Evolutionary conservation across 2,113 vertebrate genomes (phyloP).

Genomic region (Gallinago paraguaiae): DNA sequence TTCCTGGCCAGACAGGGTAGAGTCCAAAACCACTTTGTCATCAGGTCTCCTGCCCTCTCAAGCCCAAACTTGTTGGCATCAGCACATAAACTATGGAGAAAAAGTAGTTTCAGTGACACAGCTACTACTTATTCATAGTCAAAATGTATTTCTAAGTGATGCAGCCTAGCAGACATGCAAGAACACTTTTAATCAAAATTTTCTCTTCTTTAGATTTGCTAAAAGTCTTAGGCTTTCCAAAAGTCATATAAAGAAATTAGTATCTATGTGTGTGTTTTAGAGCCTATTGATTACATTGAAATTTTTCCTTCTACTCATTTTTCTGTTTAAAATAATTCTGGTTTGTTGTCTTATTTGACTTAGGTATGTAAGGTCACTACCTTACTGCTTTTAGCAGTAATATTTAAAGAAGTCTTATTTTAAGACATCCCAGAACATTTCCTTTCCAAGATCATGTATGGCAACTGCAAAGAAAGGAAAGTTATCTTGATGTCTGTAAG

Average conservation of each 20-base stretch:
- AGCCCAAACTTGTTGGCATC: constrained; percentile 7
- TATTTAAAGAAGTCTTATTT: background rate
- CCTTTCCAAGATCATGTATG: background rate
- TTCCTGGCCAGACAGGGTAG: constrained; percentile 27
- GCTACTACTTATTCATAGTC: background rate
- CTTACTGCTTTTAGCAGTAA: background rate
- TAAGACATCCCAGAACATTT: background rate
- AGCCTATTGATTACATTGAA: background rate
- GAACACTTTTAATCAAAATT: background rate
- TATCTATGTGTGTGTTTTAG: background rate
- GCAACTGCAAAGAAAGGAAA: background rate
- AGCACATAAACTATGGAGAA: background rate
- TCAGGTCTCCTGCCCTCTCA: background rate
- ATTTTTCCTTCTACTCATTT: background rate
- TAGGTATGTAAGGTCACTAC: background rate
- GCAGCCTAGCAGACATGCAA: background rate
- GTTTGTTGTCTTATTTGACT: background rate
- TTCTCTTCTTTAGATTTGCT: background rate
- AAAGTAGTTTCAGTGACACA: background rate
- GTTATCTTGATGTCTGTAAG: background rate
- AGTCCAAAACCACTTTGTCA: background rate
- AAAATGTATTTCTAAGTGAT: background rate
- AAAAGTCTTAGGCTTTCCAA: background rate
- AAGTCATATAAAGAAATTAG: background rate
- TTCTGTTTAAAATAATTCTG: background rate